Conservation (phyloP, 1,140 invertebrate species). For the Parasteatoda tepidariorum region DNA sequence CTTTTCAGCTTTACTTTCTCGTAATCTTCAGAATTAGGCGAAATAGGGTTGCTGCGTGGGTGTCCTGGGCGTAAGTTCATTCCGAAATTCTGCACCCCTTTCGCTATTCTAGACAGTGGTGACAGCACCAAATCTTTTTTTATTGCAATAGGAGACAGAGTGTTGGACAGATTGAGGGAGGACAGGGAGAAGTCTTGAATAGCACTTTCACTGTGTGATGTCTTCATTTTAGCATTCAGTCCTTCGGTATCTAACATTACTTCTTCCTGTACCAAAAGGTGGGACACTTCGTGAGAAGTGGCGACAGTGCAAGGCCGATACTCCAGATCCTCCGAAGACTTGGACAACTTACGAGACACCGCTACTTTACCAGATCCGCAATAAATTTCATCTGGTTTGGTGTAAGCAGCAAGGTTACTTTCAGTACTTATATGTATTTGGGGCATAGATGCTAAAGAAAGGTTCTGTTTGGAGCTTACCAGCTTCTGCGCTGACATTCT, state of each 20-base stretch:
- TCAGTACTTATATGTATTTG: slow-evolving; percentile 74
- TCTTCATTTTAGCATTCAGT: slow-evolving; percentile 76
- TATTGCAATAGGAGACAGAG: slow-evolving; percentile 61
- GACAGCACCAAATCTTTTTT: slow-evolving; percentile 65
- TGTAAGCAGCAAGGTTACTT: slow-evolving; percentile 62
- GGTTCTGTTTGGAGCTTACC: slow-evolving; percentile 32
- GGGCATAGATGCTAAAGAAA: slow-evolving; percentile 70
- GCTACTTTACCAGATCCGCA: slow-evolving; percentile 23
- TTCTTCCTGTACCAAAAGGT: slow-evolving; percentile 54
- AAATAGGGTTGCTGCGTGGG: slow-evolving; percentile 7
- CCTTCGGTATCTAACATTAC: slow-evolving; percentile 49
- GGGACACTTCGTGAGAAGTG: slow-evolving; percentile 55
- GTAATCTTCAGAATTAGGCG: slow-evolving; percentile 46
- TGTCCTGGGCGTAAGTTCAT: slow-evolving; percentile 75
- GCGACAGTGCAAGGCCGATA: slow-evolving; percentile 31
- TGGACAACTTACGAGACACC: slow-evolving; percentile 70
- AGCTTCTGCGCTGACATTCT: slow-evolving; percentile 51
- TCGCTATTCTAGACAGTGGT: slow-evolving; percentile 64
- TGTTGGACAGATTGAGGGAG: slow-evolving; percentile 63
- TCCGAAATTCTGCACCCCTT: slow-evolving; percentile 81
- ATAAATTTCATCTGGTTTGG: slow-evolving; percentile 1
- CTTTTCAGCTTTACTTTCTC: slow-evolving; percentile 35
- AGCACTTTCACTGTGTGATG: slow-evolving; percentile 83
- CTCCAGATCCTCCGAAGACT: slow-evolving; percentile 77
- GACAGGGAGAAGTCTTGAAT: slow-evolving; percentile 72